Percentiles rank a stretch among this genome's conserved stretches.
Conservation (phyloP, 2,797 vertebrate species). For the Argentina silus region DNA sequence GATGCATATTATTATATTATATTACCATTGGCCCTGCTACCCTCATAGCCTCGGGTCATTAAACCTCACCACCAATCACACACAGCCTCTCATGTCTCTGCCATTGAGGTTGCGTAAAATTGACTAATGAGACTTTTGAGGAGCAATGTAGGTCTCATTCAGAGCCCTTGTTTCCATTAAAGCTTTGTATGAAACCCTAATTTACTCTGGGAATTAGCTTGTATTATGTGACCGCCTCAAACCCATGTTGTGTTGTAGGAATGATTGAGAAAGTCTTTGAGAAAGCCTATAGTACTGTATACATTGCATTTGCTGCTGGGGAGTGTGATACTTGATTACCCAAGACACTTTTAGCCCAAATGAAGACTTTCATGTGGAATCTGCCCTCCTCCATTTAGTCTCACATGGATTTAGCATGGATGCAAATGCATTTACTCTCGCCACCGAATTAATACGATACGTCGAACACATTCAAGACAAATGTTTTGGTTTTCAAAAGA, state of each 20-base stretch:
- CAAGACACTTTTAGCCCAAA: conserved; percentile 22
- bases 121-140: conserved; percentile 32
- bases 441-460: background rate
- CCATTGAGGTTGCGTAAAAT: conserved; percentile 25
- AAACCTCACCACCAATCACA: conserved; percentile 47
- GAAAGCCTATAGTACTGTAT: conserved; percentile 17
- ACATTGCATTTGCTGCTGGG: conserved; percentile 2
- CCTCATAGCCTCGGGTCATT: conserved; percentile 49
- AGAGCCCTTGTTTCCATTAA: background rate
- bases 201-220: conserved; percentile 16
- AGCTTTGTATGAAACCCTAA: conserved; percentile 2
- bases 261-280: conserved; percentile 20
- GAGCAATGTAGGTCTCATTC: conserved; percentile 25
- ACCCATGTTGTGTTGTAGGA: conserved; percentile 30
- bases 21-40: conserved; percentile 46
- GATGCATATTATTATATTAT: conserved; percentile 4
- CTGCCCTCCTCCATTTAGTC: conserved; percentile 31
- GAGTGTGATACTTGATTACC: conserved; percentile 37
- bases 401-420: conserved; percentile 31
- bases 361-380: conserved; percentile 40
- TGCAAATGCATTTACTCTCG: background rate
- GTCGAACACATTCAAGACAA: background rate
- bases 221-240: conserved; percentile 7
- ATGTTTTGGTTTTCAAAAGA: conserved; percentile 33
- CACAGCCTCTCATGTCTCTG: conserved; percentile 15